phyloP scores from a whole-genome alignment of 2,113 vertebrate genomes.

The Paramormyrops kingsleyae region DNA sequence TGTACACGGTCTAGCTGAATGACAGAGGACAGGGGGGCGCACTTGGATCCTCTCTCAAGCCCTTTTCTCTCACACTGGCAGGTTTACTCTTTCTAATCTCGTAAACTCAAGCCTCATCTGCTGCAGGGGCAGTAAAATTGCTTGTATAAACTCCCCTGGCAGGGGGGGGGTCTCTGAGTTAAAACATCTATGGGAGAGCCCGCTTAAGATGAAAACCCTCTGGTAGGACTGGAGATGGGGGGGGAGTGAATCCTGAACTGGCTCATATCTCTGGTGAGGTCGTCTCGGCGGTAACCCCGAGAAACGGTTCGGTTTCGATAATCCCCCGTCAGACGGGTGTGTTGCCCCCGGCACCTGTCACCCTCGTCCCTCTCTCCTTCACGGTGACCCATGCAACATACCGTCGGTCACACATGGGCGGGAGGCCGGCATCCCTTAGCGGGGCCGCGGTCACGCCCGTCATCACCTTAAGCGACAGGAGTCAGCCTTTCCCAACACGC shows the following conservation, averaged over 20 bases:
- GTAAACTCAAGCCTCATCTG: constrained; percentile 49
- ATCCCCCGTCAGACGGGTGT: not conserved
- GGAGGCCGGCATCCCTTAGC: constrained; percentile 50
- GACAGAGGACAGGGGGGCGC: not conserved
- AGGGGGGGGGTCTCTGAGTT: constrained; percentile 53
- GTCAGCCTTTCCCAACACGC: not conserved
- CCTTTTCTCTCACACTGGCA: constrained; percentile 34
- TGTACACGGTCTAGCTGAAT: not conserved
- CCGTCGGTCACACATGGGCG: constrained; percentile 51
- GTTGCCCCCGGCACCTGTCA: not conserved
- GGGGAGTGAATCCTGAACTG: not conserved
- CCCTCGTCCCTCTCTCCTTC: not conserved
- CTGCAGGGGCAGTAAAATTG: constrained; percentile 56
- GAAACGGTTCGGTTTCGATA: not conserved
- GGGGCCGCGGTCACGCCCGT: constrained; percentile 56
- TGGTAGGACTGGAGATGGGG: not conserved
- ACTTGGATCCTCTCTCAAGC: not conserved
- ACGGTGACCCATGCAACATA: constrained; percentile 34
- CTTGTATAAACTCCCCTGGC: constrained; percentile 61
- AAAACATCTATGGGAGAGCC: constrained; percentile 47
- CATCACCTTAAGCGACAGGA: constrained; percentile 56
- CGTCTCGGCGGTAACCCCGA: not conserved
- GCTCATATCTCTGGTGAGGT: not conserved
- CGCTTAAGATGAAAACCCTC: not conserved
- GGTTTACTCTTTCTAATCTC: constrained; percentile 63